Evolutionary conservation across 2,113 vertebrate genomes (phyloP).

Genomic region (Tupaia chinensis): DNA sequence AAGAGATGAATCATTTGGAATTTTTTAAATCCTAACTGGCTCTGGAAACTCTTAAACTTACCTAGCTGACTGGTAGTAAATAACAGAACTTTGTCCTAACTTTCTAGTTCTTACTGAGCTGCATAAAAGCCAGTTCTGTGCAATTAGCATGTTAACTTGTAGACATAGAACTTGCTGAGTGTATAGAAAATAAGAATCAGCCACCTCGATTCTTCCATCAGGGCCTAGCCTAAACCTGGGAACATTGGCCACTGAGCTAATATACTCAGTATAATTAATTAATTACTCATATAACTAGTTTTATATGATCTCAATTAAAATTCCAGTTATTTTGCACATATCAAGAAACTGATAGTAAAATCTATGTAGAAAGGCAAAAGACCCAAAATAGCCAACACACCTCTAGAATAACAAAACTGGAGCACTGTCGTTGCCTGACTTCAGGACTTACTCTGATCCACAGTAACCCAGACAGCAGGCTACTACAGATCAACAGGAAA

Average conservation of each 20-base stretch:
- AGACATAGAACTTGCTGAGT: neutral
- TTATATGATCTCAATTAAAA: neutral
- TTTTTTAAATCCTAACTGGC: slow-evolving; percentile 9
- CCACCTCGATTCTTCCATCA: neutral
- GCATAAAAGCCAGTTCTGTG: neutral
- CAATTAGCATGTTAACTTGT: slow-evolving; percentile 9
- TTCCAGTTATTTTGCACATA: neutral
- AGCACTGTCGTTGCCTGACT: neutral
- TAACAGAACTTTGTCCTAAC: slow-evolving; percentile 14
- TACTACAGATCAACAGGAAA: neutral
- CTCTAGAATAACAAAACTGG: neutral
- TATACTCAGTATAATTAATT: too few species aligned
- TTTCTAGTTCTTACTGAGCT: neutral
- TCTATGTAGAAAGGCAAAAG: neutral
- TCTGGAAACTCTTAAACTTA: neutral
- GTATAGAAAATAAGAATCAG: slow-evolving; percentile 18
- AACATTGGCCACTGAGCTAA: neutral
- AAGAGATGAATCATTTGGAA: slow-evolving; percentile 30
- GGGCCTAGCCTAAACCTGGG: neutral
- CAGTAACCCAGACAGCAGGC: neutral
- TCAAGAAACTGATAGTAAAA: neutral
- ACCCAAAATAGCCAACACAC: neutral
- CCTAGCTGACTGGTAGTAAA: neutral
- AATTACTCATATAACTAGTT: neutral
- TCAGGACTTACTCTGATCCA: neutral